phyloP scores from a whole-genome alignment of 2,797 vertebrate species.

The Sebastes glaucus region DNA sequence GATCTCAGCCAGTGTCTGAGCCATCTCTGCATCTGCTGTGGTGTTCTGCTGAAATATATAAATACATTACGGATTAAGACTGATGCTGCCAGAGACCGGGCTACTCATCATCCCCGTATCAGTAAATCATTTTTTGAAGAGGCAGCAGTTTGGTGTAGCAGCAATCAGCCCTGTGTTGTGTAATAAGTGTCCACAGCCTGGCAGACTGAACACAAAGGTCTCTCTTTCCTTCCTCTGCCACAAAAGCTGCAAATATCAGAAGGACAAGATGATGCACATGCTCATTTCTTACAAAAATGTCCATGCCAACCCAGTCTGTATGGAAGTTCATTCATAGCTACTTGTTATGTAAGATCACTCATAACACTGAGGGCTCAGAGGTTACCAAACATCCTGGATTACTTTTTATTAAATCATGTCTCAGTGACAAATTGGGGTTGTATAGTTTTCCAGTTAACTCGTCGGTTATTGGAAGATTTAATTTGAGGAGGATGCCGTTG shows the following conservation, averaged over 20 bases:
- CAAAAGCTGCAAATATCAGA: not conserved
- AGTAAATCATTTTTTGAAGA: slow-evolving; percentile 19
- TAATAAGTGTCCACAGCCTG: not conserved
- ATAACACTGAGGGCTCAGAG: not conserved
- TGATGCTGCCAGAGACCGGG: not conserved
- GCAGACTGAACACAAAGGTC: not conserved
- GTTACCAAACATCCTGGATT: not conserved
- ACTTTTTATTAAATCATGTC: slow-evolving; percentile 1
- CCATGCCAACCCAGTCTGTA: not conserved
- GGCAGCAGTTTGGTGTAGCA: slow-evolving; percentile 3
- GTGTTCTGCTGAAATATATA: slow-evolving; percentile 25
- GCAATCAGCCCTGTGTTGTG: not conserved
- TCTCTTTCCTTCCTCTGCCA: not conserved
- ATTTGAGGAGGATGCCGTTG: not conserved
- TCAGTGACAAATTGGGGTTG: not conserved
- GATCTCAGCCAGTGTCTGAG: slow-evolving; percentile 14
- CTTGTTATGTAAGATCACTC: not conserved
- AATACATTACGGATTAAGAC: slow-evolving; percentile 52
- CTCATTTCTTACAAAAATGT: not conserved
- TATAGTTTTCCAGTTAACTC: not conserved
- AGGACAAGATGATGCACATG: not conserved
- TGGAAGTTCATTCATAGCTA: not conserved
- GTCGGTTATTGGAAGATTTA: not conserved
- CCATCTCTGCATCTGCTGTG: not conserved
- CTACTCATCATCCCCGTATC: slow-evolving; percentile 22